phyloP scores from a whole-genome alignment of 2,113 vertebrate species.

The Oncorhynchus masou region DNA sequence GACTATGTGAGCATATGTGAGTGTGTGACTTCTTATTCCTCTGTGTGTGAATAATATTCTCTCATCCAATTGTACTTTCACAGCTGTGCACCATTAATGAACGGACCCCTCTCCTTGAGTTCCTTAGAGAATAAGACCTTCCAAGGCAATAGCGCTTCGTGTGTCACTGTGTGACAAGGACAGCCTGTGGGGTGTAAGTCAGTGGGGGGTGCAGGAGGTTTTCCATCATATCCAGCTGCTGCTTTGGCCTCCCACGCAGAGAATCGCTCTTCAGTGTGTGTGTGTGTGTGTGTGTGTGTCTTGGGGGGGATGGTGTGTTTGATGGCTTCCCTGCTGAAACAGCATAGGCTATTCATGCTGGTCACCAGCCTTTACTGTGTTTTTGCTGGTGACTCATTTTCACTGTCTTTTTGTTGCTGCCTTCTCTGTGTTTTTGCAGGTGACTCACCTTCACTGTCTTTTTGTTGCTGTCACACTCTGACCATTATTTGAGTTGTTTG shows the following conservation, averaged over 20 bases:
- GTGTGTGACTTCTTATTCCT: constrained; percentile 36
- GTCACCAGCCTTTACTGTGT: too few species aligned
- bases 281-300: constrained; percentile 35
- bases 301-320: background rate
- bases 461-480: too few species aligned
- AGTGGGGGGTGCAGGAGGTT: constrained; percentile 56
- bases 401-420: too few species aligned
- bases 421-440: too few species aligned
- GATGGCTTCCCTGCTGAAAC: background rate
- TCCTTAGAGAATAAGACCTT: constrained; percentile 36
- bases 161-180: constrained; percentile 61
- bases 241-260: constrained; percentile 56
- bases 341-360: too few species aligned
- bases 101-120: constrained; percentile 35
- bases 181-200: constrained; percentile 46
- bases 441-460: too few species aligned
- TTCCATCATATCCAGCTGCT: constrained; percentile 71
- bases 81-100: constrained; percentile 52
- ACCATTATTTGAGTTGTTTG: too few species aligned
- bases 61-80: constrained; percentile 59
- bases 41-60: constrained; percentile 30
- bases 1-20: constrained; percentile 30
- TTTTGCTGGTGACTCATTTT: too few species aligned
- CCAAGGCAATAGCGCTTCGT: constrained; percentile 15
- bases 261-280: constrained; percentile 31